Percentiles rank a stretch among this genome's conserved stretches.
phyloP scores from a whole-genome alignment of 1,140 invertebrate species.

The Neodiprion lecontei region DNA sequence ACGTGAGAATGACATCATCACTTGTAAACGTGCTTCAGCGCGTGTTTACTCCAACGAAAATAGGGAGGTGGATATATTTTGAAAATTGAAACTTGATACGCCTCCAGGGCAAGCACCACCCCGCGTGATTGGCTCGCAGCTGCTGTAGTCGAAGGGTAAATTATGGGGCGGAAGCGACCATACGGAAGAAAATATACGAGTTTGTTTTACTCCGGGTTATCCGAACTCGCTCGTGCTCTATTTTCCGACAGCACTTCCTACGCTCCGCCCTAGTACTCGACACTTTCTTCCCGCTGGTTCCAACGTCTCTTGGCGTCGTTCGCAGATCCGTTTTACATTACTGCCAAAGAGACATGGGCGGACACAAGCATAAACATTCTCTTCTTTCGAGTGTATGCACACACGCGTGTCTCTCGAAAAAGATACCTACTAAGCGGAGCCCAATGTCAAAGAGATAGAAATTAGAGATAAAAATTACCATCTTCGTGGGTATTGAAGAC shows the following conservation, averaged over 20 bases:
- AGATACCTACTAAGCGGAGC: no score
- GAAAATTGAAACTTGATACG: no score
- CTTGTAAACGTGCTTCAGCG: no score
- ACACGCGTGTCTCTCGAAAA: neutral
- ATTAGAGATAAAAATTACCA: no score
- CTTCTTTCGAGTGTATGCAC: neutral
- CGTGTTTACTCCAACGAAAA: no score
- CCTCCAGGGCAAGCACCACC: no score
- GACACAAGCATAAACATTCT: neutral
- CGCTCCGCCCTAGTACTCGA: neutral
- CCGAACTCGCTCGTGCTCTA: neutral
- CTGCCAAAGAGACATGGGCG: neutral
- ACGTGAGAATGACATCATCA: no score
- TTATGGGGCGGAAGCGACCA: neutral
- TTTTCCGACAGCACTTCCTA: neutral
- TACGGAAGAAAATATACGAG: neutral
- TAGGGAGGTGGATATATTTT: no score
- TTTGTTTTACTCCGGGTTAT: neutral
- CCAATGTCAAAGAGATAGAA: no score
- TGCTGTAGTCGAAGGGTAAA: neutral
- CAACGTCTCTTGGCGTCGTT: neutral
- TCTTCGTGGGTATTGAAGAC: no score
- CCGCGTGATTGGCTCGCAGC: neutral
- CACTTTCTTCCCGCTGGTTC: neutral
- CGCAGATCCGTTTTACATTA: constrained; percentile 1